These are phyloP conservation scores for Trichopoda pennipes DNA, from an alignment of 2,888 invertebrate genomes.

Conservation along the genomic window DNA sequence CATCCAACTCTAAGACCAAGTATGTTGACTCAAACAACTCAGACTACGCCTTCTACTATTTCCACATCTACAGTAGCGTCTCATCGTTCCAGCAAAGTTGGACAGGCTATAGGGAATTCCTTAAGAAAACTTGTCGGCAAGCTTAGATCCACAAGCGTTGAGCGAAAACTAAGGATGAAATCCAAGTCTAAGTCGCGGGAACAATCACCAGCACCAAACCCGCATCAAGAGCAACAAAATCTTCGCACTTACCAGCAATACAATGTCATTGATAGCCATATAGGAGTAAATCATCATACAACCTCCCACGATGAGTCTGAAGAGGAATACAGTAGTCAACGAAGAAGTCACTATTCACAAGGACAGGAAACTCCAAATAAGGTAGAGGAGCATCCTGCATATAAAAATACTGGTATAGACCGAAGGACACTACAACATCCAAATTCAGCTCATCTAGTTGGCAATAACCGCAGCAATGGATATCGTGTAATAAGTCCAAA, in stretches of 20 bases:
- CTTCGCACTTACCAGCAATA: constrained; percentile 80
- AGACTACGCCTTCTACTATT: constrained; percentile 77
- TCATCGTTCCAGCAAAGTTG: constrained; percentile 81
- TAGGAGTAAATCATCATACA: constrained; percentile 73
- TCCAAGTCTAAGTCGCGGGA: constrained; percentile 81
- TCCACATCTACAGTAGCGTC: constrained; percentile 70
- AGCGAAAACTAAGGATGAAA: constrained; percentile 85
- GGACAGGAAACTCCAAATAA: constrained; percentile 43
- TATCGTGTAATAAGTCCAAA: constrained; percentile 82
- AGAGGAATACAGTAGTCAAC: constrained; percentile 65
- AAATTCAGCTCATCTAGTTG: constrained; percentile 67
- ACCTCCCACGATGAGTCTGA: constrained; percentile 71
- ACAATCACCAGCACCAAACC: constrained; percentile 82
- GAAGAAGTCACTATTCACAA: constrained; percentile 48
- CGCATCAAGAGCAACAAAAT: constrained; percentile 64
- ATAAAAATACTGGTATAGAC: constrained; percentile 46
- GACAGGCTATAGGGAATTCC: constrained; percentile 88
- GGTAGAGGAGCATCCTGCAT: constrained; percentile 38
- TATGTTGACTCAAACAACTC: constrained; percentile 78
- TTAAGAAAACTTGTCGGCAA: constrained; percentile 91
- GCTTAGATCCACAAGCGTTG: constrained; percentile 88
- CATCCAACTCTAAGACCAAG: constrained; percentile 70
- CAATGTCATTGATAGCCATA: constrained; percentile 81
- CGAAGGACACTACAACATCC: constrained; percentile 44
- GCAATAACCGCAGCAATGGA: constrained; percentile 71